Percentiles rank a stretch among this genome's conserved stretches.
phyloP scores from a whole-genome alignment of 2,113 vertebrate genomes.

The Accipiter virgatus region DNA sequence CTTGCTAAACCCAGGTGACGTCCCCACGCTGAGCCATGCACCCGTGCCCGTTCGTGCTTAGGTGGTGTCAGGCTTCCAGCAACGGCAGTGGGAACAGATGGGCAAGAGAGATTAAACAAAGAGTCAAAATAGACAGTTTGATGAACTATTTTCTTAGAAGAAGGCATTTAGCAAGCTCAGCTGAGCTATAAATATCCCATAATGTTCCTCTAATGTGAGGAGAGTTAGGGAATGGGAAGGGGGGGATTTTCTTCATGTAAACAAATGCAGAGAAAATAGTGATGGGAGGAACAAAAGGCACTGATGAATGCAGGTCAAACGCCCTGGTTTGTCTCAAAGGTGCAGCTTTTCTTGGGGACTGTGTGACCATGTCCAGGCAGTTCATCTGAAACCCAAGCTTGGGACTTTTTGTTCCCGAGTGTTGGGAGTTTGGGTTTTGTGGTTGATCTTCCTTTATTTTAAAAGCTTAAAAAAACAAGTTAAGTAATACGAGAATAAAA shows the following conservation, averaged over 20 bases:
- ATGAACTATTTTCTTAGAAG: slow-evolving; percentile 53
- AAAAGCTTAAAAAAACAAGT: background rate
- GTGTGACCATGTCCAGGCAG: background rate
- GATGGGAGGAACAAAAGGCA: background rate
- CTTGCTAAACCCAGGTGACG: background rate
- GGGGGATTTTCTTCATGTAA: background rate
- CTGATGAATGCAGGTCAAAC: slow-evolving; percentile 10
- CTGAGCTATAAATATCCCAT: slow-evolving; percentile 58
- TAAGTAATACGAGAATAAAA: background rate
- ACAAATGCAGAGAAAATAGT: slow-evolving; percentile 18
- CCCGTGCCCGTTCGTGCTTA: background rate
- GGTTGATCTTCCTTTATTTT: background rate
- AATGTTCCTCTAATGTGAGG: slow-evolving; percentile 18
- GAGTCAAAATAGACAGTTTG: slow-evolving; percentile 35
- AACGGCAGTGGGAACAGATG: background rate
- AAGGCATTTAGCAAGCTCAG: slow-evolving; percentile 46
- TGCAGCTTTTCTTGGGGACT: background rate
- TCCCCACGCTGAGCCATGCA: rapidly evolving
- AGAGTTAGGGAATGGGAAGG: background rate
- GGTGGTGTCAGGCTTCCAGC: background rate
- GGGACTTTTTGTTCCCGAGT: background rate
- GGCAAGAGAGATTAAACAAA: slow-evolving; percentile 7
- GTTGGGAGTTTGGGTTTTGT: background rate
- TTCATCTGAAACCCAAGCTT: background rate
- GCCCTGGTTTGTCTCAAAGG: background rate